phyloP scores from a whole-genome alignment of 1,140 invertebrate species.

The Aphelenchoides fujianensis region DNA sequence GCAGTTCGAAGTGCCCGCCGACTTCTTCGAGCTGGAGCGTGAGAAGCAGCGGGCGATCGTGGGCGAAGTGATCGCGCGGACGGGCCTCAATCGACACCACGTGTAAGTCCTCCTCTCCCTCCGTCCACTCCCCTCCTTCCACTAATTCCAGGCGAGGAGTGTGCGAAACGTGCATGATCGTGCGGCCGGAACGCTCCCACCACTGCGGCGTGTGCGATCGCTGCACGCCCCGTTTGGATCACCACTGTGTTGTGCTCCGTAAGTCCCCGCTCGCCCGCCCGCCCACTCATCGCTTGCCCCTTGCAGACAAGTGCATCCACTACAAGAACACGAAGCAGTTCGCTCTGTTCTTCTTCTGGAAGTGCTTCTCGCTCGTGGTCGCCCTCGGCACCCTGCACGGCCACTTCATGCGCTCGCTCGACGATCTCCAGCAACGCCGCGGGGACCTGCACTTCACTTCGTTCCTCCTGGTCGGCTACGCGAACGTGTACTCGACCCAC shows the following conservation, averaged over 20 bases:
- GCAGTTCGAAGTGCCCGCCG: background rate
- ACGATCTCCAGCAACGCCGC: too few relatives aligned
- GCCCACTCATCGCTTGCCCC: background rate
- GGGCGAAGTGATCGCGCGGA: background rate
- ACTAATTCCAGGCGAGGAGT: background rate
- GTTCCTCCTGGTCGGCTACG: background rate
- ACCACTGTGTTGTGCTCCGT: constrained; percentile 18
- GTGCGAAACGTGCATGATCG: constrained; percentile 1
- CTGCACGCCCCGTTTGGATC: constrained; percentile 18
- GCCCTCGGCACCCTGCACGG: background rate
- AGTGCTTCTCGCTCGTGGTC: background rate
- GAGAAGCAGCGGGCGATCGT: background rate
- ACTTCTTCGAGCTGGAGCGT: background rate
- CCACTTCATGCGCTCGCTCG: background rate
- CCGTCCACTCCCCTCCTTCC: background rate
- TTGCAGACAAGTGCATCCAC: constrained; percentile 21
- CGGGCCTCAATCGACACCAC: constrained; percentile 2
- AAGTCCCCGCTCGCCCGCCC: background rate
- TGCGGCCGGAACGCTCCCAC: constrained; percentile 11
- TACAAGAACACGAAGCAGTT: constrained; percentile 8
- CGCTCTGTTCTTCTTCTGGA: constrained; percentile 19
- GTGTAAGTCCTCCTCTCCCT: background rate
- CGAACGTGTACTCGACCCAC: background rate
- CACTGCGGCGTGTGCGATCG: constrained; percentile 10
- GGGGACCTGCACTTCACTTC: too few relatives aligned